These are phyloP conservation scores for Drosophila ficusphila DNA, from an alignment of 1,140 invertebrate species.

Conservation along the genomic window DNA sequence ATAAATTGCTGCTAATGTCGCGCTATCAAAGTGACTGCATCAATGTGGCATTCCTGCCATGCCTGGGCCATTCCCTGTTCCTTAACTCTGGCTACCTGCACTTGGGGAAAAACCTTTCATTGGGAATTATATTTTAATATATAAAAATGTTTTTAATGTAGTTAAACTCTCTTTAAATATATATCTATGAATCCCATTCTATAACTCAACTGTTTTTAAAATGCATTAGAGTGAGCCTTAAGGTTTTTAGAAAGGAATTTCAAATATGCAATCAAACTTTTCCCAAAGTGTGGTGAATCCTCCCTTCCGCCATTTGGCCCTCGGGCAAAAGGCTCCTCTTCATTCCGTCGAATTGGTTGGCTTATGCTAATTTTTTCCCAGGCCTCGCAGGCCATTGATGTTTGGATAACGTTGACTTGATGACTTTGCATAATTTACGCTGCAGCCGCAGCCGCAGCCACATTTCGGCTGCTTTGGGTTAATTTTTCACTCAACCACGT, in stretches of 20 bases:
- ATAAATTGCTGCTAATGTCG: constrained; percentile 84
- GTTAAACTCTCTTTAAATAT: too few relatives aligned
- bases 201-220: too few relatives aligned
- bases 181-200: neutral
- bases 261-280: neutral
- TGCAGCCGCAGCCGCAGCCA: constrained; percentile 27
- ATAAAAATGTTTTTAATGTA: neutral
- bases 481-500: constrained; percentile 78
- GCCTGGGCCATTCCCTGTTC: constrained; percentile 51
- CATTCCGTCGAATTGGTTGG: constrained; percentile 36
- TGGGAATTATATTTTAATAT: too few relatives aligned
- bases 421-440: constrained; percentile 80
- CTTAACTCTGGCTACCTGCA: constrained; percentile 14
- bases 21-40: constrained; percentile 82
- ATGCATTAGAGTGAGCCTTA: too few relatives aligned
- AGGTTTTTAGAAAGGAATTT: neutral
- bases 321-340: constrained; percentile 21
- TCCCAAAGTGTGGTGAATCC: constrained; percentile 5
- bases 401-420: constrained; percentile 81
- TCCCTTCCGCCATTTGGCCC: constrained; percentile 11
- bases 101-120: neutral
- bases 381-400: constrained; percentile 64
- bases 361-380: constrained; percentile 80
- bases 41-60: constrained; percentile 57
- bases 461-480: constrained; percentile 62